Percentiles rank a stretch among this genome's conserved stretches.
These are phyloP conservation scores for Sparus aurata DNA, from an alignment of 2,797 vertebrate species.

Conservation along the genomic window DNA sequence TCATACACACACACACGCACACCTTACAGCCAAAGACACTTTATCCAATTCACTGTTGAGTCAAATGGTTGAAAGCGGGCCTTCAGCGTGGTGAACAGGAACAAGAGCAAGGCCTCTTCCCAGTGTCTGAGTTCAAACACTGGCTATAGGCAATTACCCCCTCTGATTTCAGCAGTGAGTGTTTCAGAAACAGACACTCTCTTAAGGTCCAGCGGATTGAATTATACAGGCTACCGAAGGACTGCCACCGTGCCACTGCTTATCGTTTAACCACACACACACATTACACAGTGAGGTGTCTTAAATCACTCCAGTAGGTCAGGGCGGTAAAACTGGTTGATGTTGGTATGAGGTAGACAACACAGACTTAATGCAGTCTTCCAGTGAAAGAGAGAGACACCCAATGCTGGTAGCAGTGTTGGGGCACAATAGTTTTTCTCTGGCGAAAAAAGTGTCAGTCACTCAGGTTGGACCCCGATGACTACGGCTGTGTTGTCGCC, in stretches of 20 bases:
- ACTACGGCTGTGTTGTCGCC: background rate
- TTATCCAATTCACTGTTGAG: background rate
- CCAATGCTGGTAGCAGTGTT: background rate
- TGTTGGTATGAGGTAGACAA: constrained; percentile 5
- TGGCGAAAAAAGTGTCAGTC: background rate
- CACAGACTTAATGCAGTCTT: background rate
- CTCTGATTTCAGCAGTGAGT: constrained; percentile 38
- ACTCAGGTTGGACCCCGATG: background rate
- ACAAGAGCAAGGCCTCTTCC: constrained; percentile 27
- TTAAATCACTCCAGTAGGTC: constrained; percentile 16
- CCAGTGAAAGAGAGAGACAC: background rate
- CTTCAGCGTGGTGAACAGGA: constrained; percentile 24
- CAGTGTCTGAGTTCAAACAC: constrained; percentile 48
- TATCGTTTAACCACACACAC: constrained; percentile 31
- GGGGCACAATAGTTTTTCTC: background rate
- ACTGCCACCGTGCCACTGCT: constrained; percentile 19
- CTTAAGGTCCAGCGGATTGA: constrained; percentile 41
- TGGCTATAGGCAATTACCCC: constrained; percentile 50
- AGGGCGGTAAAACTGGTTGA: background rate
- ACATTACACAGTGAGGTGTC: constrained; percentile 1
- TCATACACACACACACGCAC: background rate
- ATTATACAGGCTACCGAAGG: constrained; percentile 39
- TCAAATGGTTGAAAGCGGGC: constrained; percentile 21
- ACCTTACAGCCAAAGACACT: constrained; percentile 6
- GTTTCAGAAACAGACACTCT: constrained; percentile 39